Evolutionary conservation across 2,113 vertebrate species (phyloP).

Genomic region (Genyomyrus donnyi): DNA sequence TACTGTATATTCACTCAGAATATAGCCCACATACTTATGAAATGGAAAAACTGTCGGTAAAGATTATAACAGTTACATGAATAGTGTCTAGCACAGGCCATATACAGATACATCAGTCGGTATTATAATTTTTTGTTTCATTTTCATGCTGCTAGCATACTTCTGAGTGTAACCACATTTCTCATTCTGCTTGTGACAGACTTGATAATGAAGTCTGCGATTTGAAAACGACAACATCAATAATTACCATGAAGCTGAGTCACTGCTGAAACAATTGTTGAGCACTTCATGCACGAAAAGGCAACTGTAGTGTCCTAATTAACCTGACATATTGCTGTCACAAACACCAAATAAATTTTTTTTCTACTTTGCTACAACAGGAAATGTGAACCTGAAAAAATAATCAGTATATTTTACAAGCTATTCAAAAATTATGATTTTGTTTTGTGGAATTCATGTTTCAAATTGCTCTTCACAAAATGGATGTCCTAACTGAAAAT

Average conservation of each 20-base stretch:
- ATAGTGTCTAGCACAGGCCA: not conserved
- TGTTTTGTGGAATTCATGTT: not conserved
- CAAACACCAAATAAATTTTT: not conserved
- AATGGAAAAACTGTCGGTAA: not conserved
- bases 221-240: slow-evolving; percentile 20
- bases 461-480: not conserved
- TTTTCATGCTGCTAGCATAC: not conserved
- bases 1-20: not conserved
- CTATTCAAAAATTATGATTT: not conserved
- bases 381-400: not conserved
- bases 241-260: slow-evolving; percentile 22
- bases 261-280: not conserved
- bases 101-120: not conserved
- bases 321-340: not conserved
- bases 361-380: not conserved
- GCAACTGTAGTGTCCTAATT: not conserved
- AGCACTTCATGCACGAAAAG: not conserved
- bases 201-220: slow-evolving; percentile 27
- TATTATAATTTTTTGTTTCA: not conserved
- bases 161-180: not conserved
- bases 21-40: not conserved
- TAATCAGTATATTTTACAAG: not conserved
- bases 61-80: not conserved
- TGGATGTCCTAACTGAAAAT: not conserved
- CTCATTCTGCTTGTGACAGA: slow-evolving; percentile 25